These are phyloP conservation scores for Mercenaria mercenaria DNA, from an alignment of 1,140 invertebrate genomes.

Conservation along the genomic window DNA sequence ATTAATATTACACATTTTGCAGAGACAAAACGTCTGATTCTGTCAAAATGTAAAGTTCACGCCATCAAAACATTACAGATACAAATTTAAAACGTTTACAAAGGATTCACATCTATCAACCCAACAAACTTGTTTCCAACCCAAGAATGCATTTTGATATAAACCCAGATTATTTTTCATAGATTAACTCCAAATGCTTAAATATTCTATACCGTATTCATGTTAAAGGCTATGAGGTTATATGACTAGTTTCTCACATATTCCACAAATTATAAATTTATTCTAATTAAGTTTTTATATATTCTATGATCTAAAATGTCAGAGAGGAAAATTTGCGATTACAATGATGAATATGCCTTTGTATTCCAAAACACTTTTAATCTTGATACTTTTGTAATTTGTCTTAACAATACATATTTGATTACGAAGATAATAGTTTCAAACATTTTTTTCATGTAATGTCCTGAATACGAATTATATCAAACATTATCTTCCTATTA, in stretches of 20 bases:
- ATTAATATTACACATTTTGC: background rate
- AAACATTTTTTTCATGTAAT: background rate
- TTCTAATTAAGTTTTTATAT: constrained; percentile 15
- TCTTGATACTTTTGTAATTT: background rate
- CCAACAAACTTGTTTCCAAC: background rate
- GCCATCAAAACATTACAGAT: background rate
- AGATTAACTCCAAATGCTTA: constrained; percentile 3
- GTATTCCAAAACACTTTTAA: background rate
- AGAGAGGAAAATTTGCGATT: background rate
- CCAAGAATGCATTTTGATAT: background rate
- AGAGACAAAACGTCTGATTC: background rate
- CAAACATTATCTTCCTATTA: too few species aligned
- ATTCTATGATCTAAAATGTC: background rate
- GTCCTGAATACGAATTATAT: too few species aligned
- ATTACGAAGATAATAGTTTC: background rate
- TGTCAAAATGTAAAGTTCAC: background rate
- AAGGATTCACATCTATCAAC: background rate
- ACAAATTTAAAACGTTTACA: background rate
- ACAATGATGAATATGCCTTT: background rate
- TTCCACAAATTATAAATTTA: constrained; percentile 34
- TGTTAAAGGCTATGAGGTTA: background rate
- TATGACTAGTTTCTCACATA: constrained; percentile 9
- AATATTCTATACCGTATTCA: background rate
- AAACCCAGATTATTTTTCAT: background rate
- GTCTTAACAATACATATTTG: background rate